Base-by-base conservation (phyloP, 1,140 invertebrate species). In the Trichoplusia ni region DNA sequence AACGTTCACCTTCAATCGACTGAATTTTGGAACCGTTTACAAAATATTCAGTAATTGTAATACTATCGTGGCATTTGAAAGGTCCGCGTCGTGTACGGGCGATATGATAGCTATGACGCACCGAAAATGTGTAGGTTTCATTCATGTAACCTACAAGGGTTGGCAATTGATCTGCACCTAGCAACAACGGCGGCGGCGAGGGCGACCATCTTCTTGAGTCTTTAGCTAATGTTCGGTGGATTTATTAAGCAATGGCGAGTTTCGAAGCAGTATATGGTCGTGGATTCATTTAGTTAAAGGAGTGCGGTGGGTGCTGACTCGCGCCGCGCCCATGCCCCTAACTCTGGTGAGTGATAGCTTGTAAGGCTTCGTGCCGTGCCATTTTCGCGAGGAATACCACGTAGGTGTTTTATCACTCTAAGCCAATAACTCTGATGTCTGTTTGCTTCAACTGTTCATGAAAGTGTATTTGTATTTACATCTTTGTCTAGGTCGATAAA, bases 301-400 rank as follows among this genome's bases (percentile, higher is more conserved):
- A 88, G 79, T 81, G 79, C 81, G 79, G 74, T 62, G 65, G 54
- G 51, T 70, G 69, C 75, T 67, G 74, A 74, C 76, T 67, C 76
- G 84, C 82, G 86, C 84, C 87, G 87, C 85, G 85, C 87, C 87
- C 84, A 90, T 90, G 87, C 79, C 76, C 81, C 77, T 81, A 81
- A 80, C 77, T 81, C 74, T 81, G 87, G 87, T 90, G 83, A 90
- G 87, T 90, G 77, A 62, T 90, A 89, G 71, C 73, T 84, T 82
- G 69, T 88, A 88, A 88, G 85, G 84, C 77, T 88, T 88, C 83
- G 68, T 77, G 74, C 59, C 75, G 81, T 79, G 79, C 77, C 80
- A 79, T 86, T 81, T 79, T 84, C 72, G 70, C 72, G 69, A 81
- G 65, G 64, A 81, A 73, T 63, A 60, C 44, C 65, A 64, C 67